phyloP scores from a whole-genome alignment of 2,113 vertebrate genomes.

The Gallinago media region DNA sequence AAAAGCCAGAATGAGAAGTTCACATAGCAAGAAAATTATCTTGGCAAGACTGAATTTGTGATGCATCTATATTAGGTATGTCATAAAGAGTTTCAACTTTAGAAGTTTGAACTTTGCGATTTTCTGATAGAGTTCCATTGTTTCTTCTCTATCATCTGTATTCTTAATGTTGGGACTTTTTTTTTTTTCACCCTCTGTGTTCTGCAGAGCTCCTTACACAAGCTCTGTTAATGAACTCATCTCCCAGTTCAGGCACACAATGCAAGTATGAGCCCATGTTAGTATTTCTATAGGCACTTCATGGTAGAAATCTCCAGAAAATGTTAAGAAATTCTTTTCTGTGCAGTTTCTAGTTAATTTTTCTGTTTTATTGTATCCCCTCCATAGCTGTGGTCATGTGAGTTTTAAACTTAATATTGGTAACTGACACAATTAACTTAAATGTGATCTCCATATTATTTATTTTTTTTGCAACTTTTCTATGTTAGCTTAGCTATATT shows the following conservation, averaged over 20 bases:
- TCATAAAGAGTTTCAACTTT: neutral
- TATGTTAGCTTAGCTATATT: neutral
- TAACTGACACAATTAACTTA: neutral
- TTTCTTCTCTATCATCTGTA: neutral
- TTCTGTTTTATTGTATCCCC: neutral
- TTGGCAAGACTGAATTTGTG: neutral
- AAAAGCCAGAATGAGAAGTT: neutral
- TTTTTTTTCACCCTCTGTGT: neutral
- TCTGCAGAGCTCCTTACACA: neutral
- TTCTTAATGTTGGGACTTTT: neutral
- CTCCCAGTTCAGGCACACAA: neutral
- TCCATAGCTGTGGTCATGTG: neutral
- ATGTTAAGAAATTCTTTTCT: neutral
- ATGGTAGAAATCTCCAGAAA: accelerated
- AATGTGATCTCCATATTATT: neutral
- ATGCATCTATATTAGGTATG: neutral
- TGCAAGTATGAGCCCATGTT: neutral
- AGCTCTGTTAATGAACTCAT: neutral
- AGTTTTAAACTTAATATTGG: neutral
- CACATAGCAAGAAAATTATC: neutral
- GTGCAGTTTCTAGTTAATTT: neutral
- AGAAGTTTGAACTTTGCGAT: neutral
- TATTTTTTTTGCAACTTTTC: neutral
- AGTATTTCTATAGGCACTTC: neutral
- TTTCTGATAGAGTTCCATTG: neutral